Evolutionary conservation across 2,113 vertebrate species (phyloP).

Genomic region (Mustela nigripes): DNA sequence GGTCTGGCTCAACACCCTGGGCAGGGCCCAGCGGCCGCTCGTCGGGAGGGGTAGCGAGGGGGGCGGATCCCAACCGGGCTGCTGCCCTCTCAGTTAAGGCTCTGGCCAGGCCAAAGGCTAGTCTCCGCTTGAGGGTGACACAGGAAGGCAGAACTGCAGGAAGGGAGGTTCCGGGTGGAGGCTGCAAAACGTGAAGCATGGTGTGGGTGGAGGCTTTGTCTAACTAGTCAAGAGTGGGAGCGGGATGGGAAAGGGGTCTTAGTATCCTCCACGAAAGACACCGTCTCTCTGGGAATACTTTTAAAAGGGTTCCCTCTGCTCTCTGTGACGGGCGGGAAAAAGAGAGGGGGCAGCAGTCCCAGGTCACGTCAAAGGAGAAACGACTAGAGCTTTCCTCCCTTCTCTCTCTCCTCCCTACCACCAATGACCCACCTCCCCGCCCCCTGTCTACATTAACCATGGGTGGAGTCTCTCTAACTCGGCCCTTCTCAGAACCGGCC

Average conservation of each 20-base stretch:
- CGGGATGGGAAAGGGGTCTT: not conserved
- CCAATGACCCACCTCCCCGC: constrained; percentile 60
- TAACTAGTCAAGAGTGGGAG: constrained; percentile 67
- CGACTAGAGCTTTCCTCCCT: constrained; percentile 52
- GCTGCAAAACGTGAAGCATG: constrained; percentile 59
- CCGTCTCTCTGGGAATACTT: constrained; percentile 31
- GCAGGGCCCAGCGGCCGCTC: constrained; percentile 59
- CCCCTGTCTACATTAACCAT: constrained; percentile 45
- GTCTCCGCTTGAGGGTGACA: constrained; percentile 16
- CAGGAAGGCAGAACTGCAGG: constrained; percentile 60
- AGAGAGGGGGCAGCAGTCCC: not conserved
- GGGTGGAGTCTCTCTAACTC: not conserved
- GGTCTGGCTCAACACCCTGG: constrained; percentile 71
- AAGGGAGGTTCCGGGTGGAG: constrained; percentile 73
- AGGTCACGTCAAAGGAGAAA: constrained; percentile 58
- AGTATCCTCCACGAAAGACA: constrained; percentile 34
- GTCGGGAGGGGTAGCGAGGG: constrained; percentile 56
- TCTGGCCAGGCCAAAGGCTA: constrained; percentile 1
- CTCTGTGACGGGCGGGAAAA: not conserved
- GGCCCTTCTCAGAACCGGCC: not conserved
- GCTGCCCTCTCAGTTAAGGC: constrained; percentile 56
- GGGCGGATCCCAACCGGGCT: constrained; percentile 72
- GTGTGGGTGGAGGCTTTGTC: constrained; percentile 79
- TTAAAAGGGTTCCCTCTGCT: not conserved
- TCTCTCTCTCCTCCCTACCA: not conserved